Percentiles rank a stretch among this genome's conserved stretches.
phyloP scores from a whole-genome alignment of 2,797 vertebrate genomes.

The Crocidura indochinensis region DNA sequence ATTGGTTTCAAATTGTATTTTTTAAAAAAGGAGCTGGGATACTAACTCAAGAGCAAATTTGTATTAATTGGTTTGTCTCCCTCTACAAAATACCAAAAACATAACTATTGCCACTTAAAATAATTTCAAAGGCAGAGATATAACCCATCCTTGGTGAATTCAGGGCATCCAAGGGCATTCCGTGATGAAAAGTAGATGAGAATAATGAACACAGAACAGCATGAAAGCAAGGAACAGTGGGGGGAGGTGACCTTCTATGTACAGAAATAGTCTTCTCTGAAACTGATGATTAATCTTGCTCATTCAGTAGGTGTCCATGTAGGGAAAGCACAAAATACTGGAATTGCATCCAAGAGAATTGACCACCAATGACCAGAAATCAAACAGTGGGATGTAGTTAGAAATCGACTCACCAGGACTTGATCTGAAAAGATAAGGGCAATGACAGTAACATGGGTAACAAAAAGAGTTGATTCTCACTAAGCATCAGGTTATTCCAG shows the following conservation, averaged over 20 bases:
- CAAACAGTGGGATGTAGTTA: neutral
- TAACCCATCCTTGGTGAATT: neutral
- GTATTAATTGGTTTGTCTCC: neutral
- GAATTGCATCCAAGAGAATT: neutral
- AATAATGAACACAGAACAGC: neutral
- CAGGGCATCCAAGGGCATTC: neutral
- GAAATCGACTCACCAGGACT: neutral
- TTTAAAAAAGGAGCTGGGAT: neutral
- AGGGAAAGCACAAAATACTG: neutral
- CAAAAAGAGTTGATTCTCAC: too few relatives aligned
- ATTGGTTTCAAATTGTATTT: neutral
- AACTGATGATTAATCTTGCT: neutral
- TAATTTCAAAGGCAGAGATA: too few relatives aligned
- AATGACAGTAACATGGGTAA: neutral
- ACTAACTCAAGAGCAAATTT: conserved; percentile 1
- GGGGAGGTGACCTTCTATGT: too few relatives aligned
- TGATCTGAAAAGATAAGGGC: neutral
- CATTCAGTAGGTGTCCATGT: neutral
- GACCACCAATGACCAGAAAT: neutral
- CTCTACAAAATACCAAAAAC: neutral
- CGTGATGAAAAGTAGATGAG: neutral
- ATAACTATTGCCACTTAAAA: neutral
- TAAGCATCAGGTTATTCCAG: neutral
- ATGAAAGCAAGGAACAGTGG: neutral
- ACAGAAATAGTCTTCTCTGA: neutral